Evolutionary conservation across 2,113 vertebrate genomes (phyloP).

Genomic region (Heptranchias perlo): DNA sequence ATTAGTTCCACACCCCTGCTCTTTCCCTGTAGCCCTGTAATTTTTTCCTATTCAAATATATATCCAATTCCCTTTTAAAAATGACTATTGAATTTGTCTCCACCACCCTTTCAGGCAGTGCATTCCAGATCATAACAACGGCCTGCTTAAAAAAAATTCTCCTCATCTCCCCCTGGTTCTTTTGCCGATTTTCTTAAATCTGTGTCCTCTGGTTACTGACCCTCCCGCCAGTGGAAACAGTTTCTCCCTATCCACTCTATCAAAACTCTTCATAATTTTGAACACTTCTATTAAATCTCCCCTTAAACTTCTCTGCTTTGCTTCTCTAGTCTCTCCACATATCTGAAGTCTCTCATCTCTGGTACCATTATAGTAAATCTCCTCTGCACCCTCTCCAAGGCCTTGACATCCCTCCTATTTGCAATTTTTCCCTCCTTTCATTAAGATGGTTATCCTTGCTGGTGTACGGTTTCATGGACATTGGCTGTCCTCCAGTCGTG

Average conservation of each 20-base stretch:
- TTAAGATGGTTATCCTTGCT: neutral
- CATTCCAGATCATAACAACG: neutral
- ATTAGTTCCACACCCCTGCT: too few species aligned
- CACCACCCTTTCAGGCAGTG: neutral
- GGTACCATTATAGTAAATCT: neutral
- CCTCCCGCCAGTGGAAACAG: neutral
- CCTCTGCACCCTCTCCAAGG: neutral
- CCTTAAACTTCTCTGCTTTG: neutral
- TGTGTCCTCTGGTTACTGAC: neutral
- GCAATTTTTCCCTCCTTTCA: neutral
- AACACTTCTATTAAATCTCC: neutral
- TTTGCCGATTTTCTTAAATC: neutral
- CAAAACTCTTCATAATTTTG: neutral
- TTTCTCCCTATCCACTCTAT: neutral
- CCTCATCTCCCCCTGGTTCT: neutral
- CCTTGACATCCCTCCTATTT: neutral
- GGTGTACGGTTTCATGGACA: neutral
- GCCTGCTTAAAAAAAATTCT: too few species aligned
- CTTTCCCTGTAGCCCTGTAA: too few species aligned
- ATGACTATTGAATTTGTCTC: neutral
- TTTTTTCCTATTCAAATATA: too few species aligned
- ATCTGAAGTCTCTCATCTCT: neutral
- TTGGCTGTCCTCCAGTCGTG: neutral
- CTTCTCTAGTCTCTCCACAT: neutral
- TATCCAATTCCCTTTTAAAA: too few species aligned